Conservation (phyloP, 2,888 invertebrate genomes). For the Spialia ferax region DNA sequence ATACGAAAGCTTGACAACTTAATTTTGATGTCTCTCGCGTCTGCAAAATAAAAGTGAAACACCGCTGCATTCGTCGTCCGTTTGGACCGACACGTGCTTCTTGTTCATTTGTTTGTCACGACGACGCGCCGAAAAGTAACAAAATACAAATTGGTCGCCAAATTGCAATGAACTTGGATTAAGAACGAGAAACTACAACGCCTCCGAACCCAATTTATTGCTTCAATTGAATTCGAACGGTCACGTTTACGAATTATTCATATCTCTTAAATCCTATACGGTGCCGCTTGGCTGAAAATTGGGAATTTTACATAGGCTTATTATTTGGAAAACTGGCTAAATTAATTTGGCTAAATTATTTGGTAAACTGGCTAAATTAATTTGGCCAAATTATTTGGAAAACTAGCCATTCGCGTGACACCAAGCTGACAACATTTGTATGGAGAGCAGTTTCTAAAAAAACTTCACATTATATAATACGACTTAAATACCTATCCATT, state of each 20-base stretch:
- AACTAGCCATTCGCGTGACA: no score
- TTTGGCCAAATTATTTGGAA: no score
- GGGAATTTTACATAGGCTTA: no score
- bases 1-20: conserved; percentile 17
- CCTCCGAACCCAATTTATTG: conserved; percentile 21
- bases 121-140: conserved; percentile 15
- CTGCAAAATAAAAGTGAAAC: conserved; percentile 9
- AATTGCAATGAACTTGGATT: conserved; percentile 30
- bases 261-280: no score
- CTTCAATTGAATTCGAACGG: conserved; percentile 4
- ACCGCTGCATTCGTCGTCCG: background rate
- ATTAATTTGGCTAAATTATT: no score
- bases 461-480: no score
- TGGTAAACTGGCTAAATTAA: no score
- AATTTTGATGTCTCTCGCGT: conserved; percentile 23
- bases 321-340: no score
- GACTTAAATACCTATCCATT: no score
- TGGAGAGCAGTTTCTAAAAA: no score
- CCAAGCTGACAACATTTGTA: no score
- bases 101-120: conserved; percentile 15
- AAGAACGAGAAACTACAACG: conserved; percentile 21
- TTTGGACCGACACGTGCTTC: background rate
- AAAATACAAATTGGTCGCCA: conserved; percentile 19
- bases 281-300: no score
- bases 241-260: background rate